Evolutionary conservation across 2,888 invertebrate genomes (phyloP).

Genomic region (Lysandra bellargus): DNA sequence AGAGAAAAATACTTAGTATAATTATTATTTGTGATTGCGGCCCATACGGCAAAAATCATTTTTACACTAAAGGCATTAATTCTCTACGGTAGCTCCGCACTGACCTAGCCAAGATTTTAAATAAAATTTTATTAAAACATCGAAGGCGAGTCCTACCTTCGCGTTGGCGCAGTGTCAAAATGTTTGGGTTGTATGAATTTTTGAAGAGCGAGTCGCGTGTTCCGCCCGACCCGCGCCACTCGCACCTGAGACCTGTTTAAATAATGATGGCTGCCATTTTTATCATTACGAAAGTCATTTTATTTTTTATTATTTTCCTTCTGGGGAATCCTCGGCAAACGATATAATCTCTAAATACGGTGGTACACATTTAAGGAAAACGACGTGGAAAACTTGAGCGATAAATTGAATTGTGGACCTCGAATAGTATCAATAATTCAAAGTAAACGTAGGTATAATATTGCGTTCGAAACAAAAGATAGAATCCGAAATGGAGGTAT

Average conservation of each 20-base stretch:
- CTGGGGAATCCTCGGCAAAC: not conserved
- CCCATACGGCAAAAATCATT: not conserved
- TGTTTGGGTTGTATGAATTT: constrained; percentile 37
- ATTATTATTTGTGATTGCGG: not conserved
- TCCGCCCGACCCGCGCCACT: constrained; percentile 18
- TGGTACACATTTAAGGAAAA: not conserved
- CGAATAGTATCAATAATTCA: not conserved
- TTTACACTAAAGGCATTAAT: not conserved
- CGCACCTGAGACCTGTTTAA: constrained; percentile 19
- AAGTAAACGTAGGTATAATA: not conserved
- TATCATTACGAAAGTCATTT: constrained; percentile 19
- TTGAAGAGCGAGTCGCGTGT: constrained; percentile 32
- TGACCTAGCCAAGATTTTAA: not conserved
- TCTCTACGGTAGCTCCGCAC: not conserved
- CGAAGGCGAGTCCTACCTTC: constrained; percentile 19
- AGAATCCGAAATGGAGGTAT: not conserved
- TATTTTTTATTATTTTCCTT: constrained; percentile 21
- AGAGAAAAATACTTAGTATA: too few relatives aligned
- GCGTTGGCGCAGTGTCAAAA: constrained; percentile 32
- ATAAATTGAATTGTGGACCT: not conserved
- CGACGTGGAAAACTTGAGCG: not conserved
- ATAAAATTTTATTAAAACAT: constrained; percentile 25
- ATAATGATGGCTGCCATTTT: constrained; percentile 22
- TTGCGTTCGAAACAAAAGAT: not conserved
- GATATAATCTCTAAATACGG: constrained; percentile 1